These are phyloP conservation scores for Nannospalax galili DNA, from an alignment of 2,113 vertebrate species.

Conservation along the genomic window DNA sequence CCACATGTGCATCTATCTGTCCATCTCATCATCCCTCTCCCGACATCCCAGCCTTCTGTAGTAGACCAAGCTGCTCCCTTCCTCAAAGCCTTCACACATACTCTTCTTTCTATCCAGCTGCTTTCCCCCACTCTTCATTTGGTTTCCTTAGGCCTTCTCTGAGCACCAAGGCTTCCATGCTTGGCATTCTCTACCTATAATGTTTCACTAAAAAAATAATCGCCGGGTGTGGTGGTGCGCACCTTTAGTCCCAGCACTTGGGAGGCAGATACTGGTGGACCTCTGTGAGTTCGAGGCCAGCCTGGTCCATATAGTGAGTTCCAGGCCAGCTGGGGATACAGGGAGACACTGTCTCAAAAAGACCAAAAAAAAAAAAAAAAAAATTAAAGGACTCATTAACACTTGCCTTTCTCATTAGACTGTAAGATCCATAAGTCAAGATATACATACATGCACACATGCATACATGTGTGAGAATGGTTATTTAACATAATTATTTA, in stretches of 20 bases:
- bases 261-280: too few relatives aligned
- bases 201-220: background rate
- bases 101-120: background rate
- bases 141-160: background rate
- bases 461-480: background rate
- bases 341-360: too few relatives aligned
- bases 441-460: background rate
- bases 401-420: background rate
- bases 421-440: background rate
- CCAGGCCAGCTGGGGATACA: too few relatives aligned
- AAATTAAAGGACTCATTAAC: background rate
- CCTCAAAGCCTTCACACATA: background rate
- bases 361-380: too few relatives aligned
- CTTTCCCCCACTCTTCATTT: background rate
- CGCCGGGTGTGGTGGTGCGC: too few relatives aligned
- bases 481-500: background rate
- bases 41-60: background rate
- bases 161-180: background rate
- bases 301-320: too few relatives aligned
- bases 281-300: too few relatives aligned
- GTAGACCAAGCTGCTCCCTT: background rate
- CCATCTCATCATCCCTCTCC: fast-evolving
- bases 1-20: fast-evolving
- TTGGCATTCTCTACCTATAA: background rate
- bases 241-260: too few relatives aligned